phyloP scores from a whole-genome alignment of 37 sponge, comb jelly and placozoan species.

The Oscarella lobularis region DNA sequence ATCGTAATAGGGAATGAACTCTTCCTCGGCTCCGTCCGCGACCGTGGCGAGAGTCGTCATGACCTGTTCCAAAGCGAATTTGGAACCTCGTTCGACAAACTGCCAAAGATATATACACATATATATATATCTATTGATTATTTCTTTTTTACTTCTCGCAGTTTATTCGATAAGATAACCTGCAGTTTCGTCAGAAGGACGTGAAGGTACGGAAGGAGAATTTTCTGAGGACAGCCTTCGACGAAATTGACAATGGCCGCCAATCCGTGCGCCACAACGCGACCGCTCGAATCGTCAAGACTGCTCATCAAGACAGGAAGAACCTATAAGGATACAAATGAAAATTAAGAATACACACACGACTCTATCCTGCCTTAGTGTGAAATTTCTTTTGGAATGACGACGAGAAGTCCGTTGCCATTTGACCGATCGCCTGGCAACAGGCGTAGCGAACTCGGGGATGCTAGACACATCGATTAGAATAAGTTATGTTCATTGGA shows the following conservation, averaged over 20 bases:
- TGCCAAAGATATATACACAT: not conserved
- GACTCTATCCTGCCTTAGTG: slow-evolving; percentile 34
- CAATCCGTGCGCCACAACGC: slow-evolving; percentile 85
- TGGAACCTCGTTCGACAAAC: slow-evolving; percentile 35
- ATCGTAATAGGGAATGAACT: slow-evolving; percentile 87
- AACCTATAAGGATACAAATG: slow-evolving; percentile 24
- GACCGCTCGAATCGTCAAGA: slow-evolving; percentile 65
- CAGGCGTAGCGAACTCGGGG: slow-evolving; percentile 84
- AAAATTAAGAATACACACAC: not conserved
- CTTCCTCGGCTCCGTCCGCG: slow-evolving; percentile 76
- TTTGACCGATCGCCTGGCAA: slow-evolving; percentile 92
- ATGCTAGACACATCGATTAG: slow-evolving; percentile 28
- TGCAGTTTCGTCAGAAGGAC: slow-evolving; percentile 53
- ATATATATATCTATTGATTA: not conserved
- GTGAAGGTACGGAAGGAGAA: slow-evolving; percentile 59
- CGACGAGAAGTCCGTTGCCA: slow-evolving; percentile 85
- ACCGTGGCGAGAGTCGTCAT: slow-evolving; percentile 88
- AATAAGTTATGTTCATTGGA: not conserved
- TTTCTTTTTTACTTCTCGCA: slow-evolving; percentile 43
- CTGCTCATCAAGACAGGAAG: slow-evolving; percentile 81
- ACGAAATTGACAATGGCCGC: slow-evolving; percentile 93
- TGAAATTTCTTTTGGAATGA: slow-evolving; percentile 79
- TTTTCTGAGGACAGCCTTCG: slow-evolving; percentile 75
- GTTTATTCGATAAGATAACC: slow-evolving; percentile 23
- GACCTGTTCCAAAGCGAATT: slow-evolving; percentile 79